Percentiles rank a stretch among this genome's conserved stretches.
Conservation (phyloP, 2,888 invertebrate species). For the Acrocyrtus sp. region DNA sequence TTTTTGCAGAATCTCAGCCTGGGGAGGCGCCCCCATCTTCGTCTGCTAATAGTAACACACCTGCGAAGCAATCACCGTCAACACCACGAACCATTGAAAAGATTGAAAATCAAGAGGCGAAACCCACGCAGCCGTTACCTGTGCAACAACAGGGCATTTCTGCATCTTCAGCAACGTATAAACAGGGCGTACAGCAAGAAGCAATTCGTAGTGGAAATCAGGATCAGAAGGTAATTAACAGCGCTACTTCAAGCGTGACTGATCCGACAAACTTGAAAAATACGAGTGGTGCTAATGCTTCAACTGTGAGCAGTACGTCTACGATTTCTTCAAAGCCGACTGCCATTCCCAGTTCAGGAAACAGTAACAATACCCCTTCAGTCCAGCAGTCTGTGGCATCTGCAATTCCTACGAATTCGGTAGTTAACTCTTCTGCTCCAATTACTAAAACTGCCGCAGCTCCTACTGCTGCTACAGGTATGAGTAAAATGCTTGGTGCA, state of each 20-base stretch:
- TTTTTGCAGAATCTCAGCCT: slow-evolving; percentile 18
- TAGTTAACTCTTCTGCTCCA: not conserved
- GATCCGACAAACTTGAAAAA: not conserved
- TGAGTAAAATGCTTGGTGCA: not conserved
- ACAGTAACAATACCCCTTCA: slow-evolving; percentile 3
- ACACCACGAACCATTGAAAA: slow-evolving; percentile 16
- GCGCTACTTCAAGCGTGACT: slow-evolving; percentile 15
- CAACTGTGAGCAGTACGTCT: not conserved
- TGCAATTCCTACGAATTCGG: not conserved
- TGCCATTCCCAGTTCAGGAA: not conserved
- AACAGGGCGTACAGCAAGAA: not conserved
- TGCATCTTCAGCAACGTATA: slow-evolving; percentile 4
- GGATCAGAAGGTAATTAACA: slow-evolving; percentile 11
- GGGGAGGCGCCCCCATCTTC: slow-evolving; percentile 15
- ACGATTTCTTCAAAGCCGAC: slow-evolving; percentile 1
- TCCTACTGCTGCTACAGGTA: not conserved
- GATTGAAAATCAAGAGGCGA: slow-evolving; percentile 9
- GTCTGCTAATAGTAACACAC: slow-evolving; percentile 5
- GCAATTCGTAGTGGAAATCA: slow-evolving; percentile 1
- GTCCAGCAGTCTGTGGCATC: not conserved
- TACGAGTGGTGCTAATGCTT: not conserved
- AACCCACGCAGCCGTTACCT: slow-evolving; percentile 27
- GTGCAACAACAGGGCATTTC: slow-evolving; percentile 25
- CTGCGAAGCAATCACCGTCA: slow-evolving; percentile 20
- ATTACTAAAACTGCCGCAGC: not conserved